These are phyloP conservation scores for Lagopus leucura DNA, from an alignment of 2,113 vertebrate species.

Conservation along the genomic window DNA sequence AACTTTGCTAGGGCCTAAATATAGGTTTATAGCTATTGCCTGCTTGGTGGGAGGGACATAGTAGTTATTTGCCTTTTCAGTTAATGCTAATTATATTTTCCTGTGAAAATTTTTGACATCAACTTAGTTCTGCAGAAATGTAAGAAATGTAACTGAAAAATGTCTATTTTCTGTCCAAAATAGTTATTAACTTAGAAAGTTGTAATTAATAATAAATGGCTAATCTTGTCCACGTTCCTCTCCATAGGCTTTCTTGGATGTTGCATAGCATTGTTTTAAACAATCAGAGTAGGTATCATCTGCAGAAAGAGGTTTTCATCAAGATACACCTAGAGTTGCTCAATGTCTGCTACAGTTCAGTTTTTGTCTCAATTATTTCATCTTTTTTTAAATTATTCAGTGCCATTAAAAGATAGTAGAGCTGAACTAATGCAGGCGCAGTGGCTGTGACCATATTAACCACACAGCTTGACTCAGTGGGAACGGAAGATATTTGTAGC, in stretches of 20 bases:
- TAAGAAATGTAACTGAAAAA: not conserved
- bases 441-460: not conserved
- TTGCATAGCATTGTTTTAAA: not conserved
- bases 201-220: not conserved
- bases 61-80: constrained; percentile 38
- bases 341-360: not conserved
- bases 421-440: not conserved
- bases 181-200: not conserved
- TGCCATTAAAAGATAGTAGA: not conserved
- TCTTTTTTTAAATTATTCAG: not conserved
- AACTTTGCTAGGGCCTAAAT: constrained; percentile 20
- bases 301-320: not conserved
- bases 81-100: constrained; percentile 28
- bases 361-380: not conserved
- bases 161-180: not conserved
- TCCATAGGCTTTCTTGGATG: not conserved
- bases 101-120: not conserved
- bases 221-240: not conserved
- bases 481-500: not conserved
- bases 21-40: not conserved
- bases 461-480: not conserved
- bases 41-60: not conserved
- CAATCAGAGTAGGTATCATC: not conserved
- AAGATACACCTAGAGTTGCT: not conserved
- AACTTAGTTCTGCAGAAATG: not conserved